Base-by-base conservation (phyloP, 2,888 invertebrate genomes). In the Tholera decimalis region DNA sequence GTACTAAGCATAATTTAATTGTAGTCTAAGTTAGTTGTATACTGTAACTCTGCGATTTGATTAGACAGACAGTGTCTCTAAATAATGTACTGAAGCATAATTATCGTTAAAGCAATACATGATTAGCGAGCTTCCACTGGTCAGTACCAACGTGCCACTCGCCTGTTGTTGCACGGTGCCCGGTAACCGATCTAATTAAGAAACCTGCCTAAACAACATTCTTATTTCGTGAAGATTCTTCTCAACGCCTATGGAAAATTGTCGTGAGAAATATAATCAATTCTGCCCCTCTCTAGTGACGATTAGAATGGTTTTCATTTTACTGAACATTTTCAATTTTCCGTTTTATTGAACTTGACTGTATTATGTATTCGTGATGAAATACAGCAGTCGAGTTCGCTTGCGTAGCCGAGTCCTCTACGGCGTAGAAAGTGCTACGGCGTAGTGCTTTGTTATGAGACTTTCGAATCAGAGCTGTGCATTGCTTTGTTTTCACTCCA, bases 371-470 rank as follows among this genome's bases (percentile, higher is more conserved):
- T 46, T 53, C 50, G 39, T 54, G 57, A 58, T 57, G 63, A 64
- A 66, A 74, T 51, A 61, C 64, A 26, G 30, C 58, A 43, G 71
- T 72, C 72, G 66, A 74, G 59, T 56, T 69, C 59, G 43, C 60
- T 74, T 81, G 74, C 80, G 77, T 74, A 82, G 76, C 30, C 59
- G 65, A 67, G 64, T 37, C 46, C 46, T 51, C 67, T 68, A 79
- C 73, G 79, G 41, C 79, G 80, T 73, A 77, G 79, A 55, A 46
- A 28, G 24, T 39, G 80, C 85, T 77, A 75, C 78, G 60, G 1
- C 50, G 58, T 55, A 70, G 44, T 28, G 20, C n/a, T 9, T 3
- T 30, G 43, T 49, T 65, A 43, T 60, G 74, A 68, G 2, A 28
- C 28, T 59, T 15, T 41, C 24, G 22, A 26, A 39, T 70, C 54